Base-by-base conservation (phyloP, 2,113 vertebrate genomes). In the Scortum barcoo region DNA sequence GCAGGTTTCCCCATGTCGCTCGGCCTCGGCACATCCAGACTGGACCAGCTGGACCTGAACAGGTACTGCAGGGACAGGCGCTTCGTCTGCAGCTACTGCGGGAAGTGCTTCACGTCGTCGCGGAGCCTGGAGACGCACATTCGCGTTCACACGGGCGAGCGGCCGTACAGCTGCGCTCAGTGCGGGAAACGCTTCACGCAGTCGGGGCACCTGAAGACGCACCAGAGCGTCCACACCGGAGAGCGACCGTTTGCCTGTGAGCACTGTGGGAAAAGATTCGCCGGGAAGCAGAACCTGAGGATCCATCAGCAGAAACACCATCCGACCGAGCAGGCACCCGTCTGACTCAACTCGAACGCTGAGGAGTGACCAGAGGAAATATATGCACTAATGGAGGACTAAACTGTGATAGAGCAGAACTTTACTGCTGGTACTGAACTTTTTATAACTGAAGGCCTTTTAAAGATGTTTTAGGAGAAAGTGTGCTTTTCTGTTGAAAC, bases 191-290 rank as follows among this genome's bases (percentile, higher is more conserved):
- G 94, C 36, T 95, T 95, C 86, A 95, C 94, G 0, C 94, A 95
- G 89, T 95, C 94, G 2, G 94, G 94, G 13, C 94, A 95, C 86
- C 87, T 95, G 33, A 94, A 94, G 83, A 94, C 94, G 30, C 94
- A 95, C 78, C 93, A 94, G 91, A 95, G 93, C 72, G 95, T 95
- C 38, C 95, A 95, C 91, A 95, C 95, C 0, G 95, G 95, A 0
- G 94, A 95, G 85, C 81, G 95, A 58, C 95, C 95, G 0, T 95
- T 93, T 38, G 90, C 88, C 78, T 95, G 95, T 60, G 60, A 88
- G 44, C 91, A 88, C 36, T 95, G 95, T 12, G 92, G 94, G 16
- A 95, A 95, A 42, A 74, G 94, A 1, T 95, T 95, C 1, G 94
- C 94, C 1, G 95, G 94, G 44, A 95, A 95, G 80, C 95, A 95